A percentile compares a stretch with the other conserved stretches of the same genome.
phyloP scores from a whole-genome alignment of 2,113 vertebrate genomes.

The Odontophorus gujanensis region DNA sequence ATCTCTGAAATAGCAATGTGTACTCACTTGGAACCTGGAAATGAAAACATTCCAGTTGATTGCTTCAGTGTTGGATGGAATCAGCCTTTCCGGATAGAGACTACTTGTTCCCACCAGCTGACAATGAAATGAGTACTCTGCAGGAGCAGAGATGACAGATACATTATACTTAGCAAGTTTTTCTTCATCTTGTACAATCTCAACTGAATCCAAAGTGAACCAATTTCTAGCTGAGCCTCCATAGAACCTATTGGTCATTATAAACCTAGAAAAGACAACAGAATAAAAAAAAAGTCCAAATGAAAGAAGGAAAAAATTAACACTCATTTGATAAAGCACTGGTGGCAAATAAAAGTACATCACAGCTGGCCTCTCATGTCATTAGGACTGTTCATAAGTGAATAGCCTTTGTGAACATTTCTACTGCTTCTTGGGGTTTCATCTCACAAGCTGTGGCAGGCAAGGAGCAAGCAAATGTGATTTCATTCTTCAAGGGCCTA shows the following conservation, averaged over 20 bases:
- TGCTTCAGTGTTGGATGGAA: slow-evolving; percentile 73
- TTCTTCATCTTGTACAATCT: slow-evolving; percentile 73
- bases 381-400: not conserved
- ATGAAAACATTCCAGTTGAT: slow-evolving; percentile 78
- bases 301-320: not conserved
- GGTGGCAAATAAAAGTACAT: not conserved
- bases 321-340: not conserved
- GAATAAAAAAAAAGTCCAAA: not conserved
- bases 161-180: slow-evolving; percentile 73
- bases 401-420: not conserved
- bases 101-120: slow-evolving; percentile 81
- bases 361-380: not conserved
- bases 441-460: not conserved
- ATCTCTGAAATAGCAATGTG: slow-evolving; percentile 68
- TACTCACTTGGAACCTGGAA: slow-evolving; percentile 82
- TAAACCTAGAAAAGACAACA: slow-evolving; percentile 75
- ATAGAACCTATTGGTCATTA: slow-evolving; percentile 77
- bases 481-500: not conserved
- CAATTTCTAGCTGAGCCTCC: slow-evolving; percentile 73
- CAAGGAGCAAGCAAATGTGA: not conserved
- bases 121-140: slow-evolving; percentile 85
- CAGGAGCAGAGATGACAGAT: slow-evolving; percentile 78
- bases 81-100: slow-evolving; percentile 66
- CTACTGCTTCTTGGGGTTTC: not conserved
- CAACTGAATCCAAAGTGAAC: slow-evolving; percentile 77